Conservation (phyloP, 2,888 invertebrate species). For the Clostera curtula region DNA sequence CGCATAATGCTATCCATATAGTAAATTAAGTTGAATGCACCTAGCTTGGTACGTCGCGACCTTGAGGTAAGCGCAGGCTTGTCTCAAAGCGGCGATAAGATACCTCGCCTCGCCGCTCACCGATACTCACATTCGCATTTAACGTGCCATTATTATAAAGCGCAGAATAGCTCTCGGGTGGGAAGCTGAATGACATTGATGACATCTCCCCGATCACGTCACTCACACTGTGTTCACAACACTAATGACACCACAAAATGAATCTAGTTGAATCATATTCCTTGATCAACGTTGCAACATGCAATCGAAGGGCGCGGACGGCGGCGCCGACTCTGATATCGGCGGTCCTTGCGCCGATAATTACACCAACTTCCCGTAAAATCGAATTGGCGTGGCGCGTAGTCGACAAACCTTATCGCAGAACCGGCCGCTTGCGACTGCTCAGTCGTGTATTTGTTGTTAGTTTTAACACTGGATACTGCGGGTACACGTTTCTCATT, state of each 20-base stretch:
- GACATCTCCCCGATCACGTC: slow-evolving; percentile 43
- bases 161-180: slow-evolving; percentile 63
- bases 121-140: slow-evolving; percentile 57
- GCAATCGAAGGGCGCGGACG: slow-evolving; percentile 27
- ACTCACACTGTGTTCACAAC: slow-evolving; percentile 30
- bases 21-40: no score
- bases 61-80: not conserved
- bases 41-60: no score
- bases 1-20: no score
- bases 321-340: slow-evolving; percentile 22
- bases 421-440: slow-evolving; percentile 40
- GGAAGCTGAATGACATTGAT: slow-evolving; percentile 51
- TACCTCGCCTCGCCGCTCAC: slow-evolving; percentile 23
- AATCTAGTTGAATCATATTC: slow-evolving; percentile 41
- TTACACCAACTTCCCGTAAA: slow-evolving; percentile 54
- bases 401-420: slow-evolving; percentile 53
- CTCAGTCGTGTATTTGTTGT: slow-evolving; percentile 35
- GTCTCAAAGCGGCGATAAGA: not conserved
- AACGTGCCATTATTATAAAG: slow-evolving; percentile 43
- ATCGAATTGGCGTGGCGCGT: slow-evolving; percentile 37
- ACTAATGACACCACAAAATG: slow-evolving; percentile 26
- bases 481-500: slow-evolving; percentile 42
- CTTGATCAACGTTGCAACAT: slow-evolving; percentile 34
- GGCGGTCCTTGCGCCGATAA: slow-evolving; percentile 52
- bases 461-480: slow-evolving; percentile 37